These are phyloP conservation scores for Eurystomus glaucurus DNA, from an alignment of 2,797 vertebrate genomes.

Conservation along the genomic window DNA sequence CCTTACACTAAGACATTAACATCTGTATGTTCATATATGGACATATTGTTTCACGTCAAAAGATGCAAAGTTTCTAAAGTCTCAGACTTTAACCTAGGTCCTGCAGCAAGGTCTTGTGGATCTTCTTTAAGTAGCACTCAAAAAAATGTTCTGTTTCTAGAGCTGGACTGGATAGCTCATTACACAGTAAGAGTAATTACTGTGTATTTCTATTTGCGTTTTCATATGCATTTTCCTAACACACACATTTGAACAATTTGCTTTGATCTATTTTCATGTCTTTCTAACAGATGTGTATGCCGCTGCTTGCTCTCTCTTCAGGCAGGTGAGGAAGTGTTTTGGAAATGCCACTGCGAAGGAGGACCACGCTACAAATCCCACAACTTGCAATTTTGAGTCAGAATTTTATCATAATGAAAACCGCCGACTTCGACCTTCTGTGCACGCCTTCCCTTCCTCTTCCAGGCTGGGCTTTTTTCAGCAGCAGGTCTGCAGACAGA, in stretches of 20 bases:
- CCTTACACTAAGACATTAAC: neutral
- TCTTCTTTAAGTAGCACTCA: neutral
- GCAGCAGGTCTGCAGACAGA: conserved; percentile 54
- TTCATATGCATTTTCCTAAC: neutral
- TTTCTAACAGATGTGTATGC: neutral
- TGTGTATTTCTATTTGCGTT: neutral
- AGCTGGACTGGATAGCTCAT: neutral
- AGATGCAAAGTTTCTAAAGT: neutral
- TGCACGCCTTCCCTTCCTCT: neutral
- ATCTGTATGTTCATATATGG: neutral
- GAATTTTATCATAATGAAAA: conserved; percentile 33
- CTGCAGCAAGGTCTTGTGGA: neutral
- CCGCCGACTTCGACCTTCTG: neutral
- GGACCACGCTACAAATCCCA: neutral
- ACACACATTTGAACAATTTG: neutral
- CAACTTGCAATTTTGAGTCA: neutral
- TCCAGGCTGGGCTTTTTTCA: conserved; percentile 33
- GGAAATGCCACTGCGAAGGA: neutral
- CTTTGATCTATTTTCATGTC: neutral
- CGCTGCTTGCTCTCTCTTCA: neutral
- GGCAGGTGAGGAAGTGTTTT: neutral
- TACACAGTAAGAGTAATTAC: neutral
- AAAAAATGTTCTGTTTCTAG: neutral
- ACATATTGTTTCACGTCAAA: neutral
- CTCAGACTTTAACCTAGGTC: neutral